These are phyloP conservation scores for Gallinago nigripennis DNA, from an alignment of 2,797 vertebrate species.

Conservation along the genomic window DNA sequence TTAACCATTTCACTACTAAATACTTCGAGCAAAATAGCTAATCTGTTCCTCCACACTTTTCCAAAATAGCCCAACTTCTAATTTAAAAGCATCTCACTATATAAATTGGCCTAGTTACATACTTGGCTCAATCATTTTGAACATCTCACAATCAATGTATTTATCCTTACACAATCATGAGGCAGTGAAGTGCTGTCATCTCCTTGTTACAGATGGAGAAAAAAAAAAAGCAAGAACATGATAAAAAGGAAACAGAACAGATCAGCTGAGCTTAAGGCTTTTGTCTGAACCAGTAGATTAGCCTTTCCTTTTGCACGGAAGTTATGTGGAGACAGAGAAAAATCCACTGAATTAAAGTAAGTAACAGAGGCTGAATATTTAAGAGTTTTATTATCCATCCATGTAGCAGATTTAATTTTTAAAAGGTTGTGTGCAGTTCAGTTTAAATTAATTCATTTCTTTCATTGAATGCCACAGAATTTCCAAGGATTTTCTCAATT, in stretches of 20 bases:
- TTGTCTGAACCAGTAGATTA: conserved; percentile 54
- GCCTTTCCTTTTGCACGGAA: not conserved
- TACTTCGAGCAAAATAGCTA: not conserved
- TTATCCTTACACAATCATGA: conserved; percentile 9
- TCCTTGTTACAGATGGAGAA: not conserved
- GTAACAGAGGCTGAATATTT: conserved; percentile 15
- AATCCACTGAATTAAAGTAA: conserved; percentile 42
- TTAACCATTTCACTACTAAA: conserved; percentile 50
- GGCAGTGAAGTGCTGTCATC: conserved; percentile 24
- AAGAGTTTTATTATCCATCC: conserved; percentile 32
- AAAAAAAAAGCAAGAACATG: not conserved
- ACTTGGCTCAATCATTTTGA: not conserved
- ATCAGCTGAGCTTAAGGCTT: conserved; percentile 36
- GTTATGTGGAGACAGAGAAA: conserved; percentile 15
- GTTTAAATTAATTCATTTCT: conserved; percentile 37
- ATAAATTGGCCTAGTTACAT: not conserved
- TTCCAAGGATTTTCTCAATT: conserved; percentile 17
- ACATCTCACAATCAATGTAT: not conserved
- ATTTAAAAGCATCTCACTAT: not conserved
- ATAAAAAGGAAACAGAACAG: conserved; percentile 26
- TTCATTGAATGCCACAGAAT: not conserved
- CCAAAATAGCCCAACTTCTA: not conserved
- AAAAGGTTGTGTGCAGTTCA: conserved; percentile 33
- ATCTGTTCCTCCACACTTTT: not conserved
- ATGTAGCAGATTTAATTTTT: conserved; percentile 34